Conservation (phyloP, 2,113 vertebrate genomes). For the Cichladusa arquata region DNA sequence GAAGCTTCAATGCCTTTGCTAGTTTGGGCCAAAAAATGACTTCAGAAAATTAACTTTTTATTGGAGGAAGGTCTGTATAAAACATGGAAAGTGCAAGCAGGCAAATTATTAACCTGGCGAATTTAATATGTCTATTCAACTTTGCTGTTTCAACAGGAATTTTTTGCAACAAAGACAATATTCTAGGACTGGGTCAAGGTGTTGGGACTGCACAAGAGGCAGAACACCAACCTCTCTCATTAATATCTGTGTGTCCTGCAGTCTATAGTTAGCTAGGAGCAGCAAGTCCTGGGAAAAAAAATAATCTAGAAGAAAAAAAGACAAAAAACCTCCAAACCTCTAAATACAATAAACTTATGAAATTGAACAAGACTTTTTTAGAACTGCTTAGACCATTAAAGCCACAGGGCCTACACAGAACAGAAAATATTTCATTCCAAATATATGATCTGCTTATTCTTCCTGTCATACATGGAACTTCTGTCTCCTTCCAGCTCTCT, state of each 20-base stretch:
- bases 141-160: neutral
- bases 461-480: neutral
- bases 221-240: neutral
- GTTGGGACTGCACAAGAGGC: neutral
- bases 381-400: neutral
- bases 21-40: neutral
- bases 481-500: neutral
- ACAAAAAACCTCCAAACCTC: rapidly evolving
- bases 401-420: neutral
- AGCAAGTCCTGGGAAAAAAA: neutral
- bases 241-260: neutral
- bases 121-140: neutral
- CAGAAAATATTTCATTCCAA: neutral
- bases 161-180: neutral
- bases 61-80: neutral
- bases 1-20: neutral
- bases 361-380: neutral
- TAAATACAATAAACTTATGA: neutral
- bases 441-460: neutral
- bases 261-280: neutral
- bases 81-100: neutral
- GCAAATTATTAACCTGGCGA: neutral
- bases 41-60: neutral
- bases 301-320: too few species aligned
- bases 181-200: neutral